phyloP scores from a whole-genome alignment of 2,797 vertebrate genomes.

The Channallabes apus region DNA sequence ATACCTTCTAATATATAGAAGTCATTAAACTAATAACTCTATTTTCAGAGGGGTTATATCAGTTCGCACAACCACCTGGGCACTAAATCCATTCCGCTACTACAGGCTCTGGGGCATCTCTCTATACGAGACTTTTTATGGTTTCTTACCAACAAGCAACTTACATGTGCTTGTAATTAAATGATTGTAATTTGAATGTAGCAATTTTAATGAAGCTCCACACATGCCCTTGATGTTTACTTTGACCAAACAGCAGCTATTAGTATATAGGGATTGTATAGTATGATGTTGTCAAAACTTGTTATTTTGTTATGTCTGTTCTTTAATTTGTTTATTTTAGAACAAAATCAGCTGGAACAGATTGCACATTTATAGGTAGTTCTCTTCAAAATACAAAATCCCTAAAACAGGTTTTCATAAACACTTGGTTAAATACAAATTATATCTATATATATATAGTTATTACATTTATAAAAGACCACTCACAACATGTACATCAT shows the following conservation, averaged over 20 bases:
- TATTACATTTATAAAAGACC: neutral
- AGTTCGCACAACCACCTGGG: slow-evolving; percentile 28
- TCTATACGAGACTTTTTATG: slow-evolving; percentile 33
- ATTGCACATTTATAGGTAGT: neutral
- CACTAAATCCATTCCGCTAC: slow-evolving; percentile 41
- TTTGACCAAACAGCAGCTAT: slow-evolving; percentile 38
- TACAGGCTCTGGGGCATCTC: slow-evolving; percentile 46
- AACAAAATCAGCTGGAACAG: neutral
- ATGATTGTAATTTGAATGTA: slow-evolving; percentile 50
- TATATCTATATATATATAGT: no score
- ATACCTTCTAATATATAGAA: neutral
- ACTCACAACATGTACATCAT: neutral
- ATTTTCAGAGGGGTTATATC: slow-evolving; percentile 9
- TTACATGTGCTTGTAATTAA: slow-evolving; percentile 52
- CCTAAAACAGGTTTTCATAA: neutral
- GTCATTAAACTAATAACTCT: slow-evolving; percentile 14
- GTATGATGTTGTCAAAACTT: slow-evolving; percentile 13
- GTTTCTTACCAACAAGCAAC: slow-evolving; percentile 49
- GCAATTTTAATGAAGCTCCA: slow-evolving; percentile 31
- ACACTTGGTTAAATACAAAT: neutral
- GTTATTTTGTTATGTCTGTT: neutral
- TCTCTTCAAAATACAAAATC: neutral
- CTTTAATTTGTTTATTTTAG: slow-evolving; percentile 21
- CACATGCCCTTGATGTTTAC: slow-evolving; percentile 46
- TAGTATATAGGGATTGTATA: slow-evolving; percentile 27